Percentiles rank a stretch among this genome's conserved stretches.
These are phyloP conservation scores for Caenorhabditis panamensis DNA, from an alignment of 2,888 invertebrate genomes.

Conservation along the genomic window DNA sequence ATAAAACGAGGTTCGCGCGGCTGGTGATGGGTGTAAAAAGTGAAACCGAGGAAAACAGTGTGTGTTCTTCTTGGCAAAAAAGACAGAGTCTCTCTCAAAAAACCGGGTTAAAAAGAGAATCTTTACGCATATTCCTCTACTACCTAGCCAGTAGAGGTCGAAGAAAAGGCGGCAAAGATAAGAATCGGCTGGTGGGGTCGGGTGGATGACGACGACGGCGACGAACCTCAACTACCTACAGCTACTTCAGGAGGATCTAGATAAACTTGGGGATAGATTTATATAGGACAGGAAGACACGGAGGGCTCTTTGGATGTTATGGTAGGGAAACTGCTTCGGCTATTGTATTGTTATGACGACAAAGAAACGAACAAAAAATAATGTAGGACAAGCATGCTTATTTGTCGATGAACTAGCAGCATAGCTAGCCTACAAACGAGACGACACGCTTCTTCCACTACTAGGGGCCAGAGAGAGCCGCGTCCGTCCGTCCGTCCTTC, in stretches of 20 bases:
- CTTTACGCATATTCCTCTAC: slow-evolving; percentile 49
- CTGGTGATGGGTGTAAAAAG: slow-evolving; percentile 27
- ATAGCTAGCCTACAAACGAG: slow-evolving; percentile 41
- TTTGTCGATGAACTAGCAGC: slow-evolving; percentile 53
- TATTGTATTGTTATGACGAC: background rate
- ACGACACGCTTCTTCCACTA: slow-evolving; percentile 41
- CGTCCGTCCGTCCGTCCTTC: slow-evolving; percentile 6
- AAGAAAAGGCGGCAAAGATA: slow-evolving; percentile 44
- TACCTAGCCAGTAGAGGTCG: slow-evolving; percentile 25
- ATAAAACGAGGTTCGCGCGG: background rate
- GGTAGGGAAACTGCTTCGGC: background rate
- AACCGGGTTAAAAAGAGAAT: slow-evolving; percentile 29
- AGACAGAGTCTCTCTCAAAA: slow-evolving; percentile 21
- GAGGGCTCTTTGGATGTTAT: slow-evolving; percentile 5
- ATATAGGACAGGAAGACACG: slow-evolving; percentile 17
- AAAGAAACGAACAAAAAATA: slow-evolving; percentile 24
- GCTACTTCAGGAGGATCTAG: slow-evolving; percentile 4
- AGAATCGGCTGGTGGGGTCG: slow-evolving; percentile 24
- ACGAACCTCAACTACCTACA: slow-evolving; percentile 6
- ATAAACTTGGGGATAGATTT: slow-evolving; percentile 4
- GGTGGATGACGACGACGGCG: background rate
- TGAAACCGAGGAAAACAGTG: slow-evolving; percentile 14
- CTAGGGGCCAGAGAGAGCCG: slow-evolving; percentile 24
- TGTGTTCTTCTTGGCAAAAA: slow-evolving; percentile 1
- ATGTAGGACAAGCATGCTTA: slow-evolving; percentile 63